These are phyloP conservation scores for Eidolon helvum DNA, from an alignment of 2,113 vertebrate genomes.

Conservation along the genomic window DNA sequence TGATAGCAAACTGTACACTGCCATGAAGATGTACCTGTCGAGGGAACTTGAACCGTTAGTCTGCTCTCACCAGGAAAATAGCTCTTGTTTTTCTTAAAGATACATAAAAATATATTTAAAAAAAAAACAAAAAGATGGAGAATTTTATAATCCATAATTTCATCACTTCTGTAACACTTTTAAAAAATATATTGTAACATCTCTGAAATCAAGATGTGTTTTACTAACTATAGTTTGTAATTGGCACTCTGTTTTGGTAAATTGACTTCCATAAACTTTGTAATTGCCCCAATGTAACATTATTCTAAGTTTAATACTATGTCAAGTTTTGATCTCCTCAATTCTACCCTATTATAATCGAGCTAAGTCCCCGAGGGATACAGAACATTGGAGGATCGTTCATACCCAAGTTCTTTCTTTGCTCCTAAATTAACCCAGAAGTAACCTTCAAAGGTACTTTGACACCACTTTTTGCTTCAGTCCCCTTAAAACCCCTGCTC, in stretches of 20 bases:
- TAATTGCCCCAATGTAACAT: not conserved
- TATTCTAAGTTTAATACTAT: constrained; percentile 1
- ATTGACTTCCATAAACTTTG: not conserved
- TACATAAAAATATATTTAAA: not conserved
- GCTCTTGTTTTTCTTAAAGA: constrained; percentile 38
- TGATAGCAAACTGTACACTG: constrained; percentile 9
- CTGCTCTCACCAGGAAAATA: constrained; percentile 27
- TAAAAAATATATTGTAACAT: not conserved
- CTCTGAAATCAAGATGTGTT: constrained; percentile 13
- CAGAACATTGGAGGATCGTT: not conserved
- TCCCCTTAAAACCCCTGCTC: not conserved
- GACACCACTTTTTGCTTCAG: not conserved
- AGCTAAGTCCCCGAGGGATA: not conserved
- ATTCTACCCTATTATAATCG: not conserved
- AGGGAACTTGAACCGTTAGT: not conserved
- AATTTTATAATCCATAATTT: constrained; percentile 21
- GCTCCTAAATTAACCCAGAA: not conserved
- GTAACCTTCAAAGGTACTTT: not conserved
- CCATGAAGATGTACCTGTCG: not conserved
- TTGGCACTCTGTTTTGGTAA: constrained; percentile 24
- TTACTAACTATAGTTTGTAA: constrained; percentile 6
- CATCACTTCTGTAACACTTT: not conserved
- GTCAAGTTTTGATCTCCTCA: not conserved
- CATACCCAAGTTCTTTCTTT: not conserved
- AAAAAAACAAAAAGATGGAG: constrained; percentile 21